phyloP scores from a whole-genome alignment of 2,797 vertebrate species.

The Chrysolophus pictus region DNA sequence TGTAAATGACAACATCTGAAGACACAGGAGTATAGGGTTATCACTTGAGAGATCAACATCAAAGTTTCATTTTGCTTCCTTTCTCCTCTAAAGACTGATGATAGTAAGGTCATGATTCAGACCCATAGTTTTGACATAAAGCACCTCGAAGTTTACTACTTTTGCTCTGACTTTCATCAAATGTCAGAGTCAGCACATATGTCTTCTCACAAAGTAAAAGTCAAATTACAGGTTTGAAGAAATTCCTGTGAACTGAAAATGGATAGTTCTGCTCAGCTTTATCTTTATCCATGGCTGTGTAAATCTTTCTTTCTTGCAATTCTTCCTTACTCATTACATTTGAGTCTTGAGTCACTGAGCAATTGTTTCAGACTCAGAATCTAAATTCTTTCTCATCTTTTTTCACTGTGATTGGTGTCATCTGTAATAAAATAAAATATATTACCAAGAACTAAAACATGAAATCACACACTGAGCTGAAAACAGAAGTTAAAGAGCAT shows the following conservation, averaged over 20 bases:
- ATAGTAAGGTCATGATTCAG: not conserved
- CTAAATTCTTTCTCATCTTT: conserved; percentile 22
- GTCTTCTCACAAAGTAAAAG: conserved; percentile 35
- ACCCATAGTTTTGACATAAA: not conserved
- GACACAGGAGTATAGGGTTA: fast-evolving
- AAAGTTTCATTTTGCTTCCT: not conserved
- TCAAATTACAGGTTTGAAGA: conserved; percentile 25
- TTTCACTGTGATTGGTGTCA: not conserved
- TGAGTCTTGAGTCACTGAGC: conserved; percentile 59
- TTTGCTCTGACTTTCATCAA: conserved; percentile 17
- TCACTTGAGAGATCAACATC: not conserved
- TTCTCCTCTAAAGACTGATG: not conserved
- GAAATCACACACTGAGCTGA: not conserved
- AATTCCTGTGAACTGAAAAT: not conserved
- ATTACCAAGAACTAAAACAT: conserved; percentile 19
- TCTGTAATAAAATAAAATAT: conserved; percentile 26
- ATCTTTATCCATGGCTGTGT: not conserved
- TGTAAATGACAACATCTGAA: conserved; percentile 3
- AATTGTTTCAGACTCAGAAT: conserved; percentile 36
- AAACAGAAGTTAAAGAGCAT: conserved; percentile 6
- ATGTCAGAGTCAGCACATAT: not conserved
- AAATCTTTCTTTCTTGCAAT: conserved; percentile 37
- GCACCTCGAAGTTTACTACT: conserved; percentile 4
- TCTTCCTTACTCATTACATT: conserved; percentile 53
- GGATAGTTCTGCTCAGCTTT: not conserved